Base-by-base conservation (phyloP, 2,888 invertebrate species). In the Petrophora chlorosata region DNA sequence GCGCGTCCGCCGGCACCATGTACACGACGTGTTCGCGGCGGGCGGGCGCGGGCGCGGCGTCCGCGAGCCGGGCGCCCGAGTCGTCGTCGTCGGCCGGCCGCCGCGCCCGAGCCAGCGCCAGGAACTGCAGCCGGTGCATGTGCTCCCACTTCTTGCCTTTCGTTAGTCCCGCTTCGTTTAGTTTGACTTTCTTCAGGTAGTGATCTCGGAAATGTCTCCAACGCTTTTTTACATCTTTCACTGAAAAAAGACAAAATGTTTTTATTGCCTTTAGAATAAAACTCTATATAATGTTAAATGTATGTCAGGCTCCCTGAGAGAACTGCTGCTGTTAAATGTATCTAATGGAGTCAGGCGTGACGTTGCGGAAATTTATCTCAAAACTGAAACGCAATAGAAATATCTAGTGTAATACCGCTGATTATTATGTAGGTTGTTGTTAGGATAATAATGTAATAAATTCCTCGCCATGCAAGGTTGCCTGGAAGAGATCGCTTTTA, bases 161-260 rank as follows among this genome's bases (percentile, higher is more conserved):
- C 12, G 25, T 32, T 8, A 30, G 30, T 4, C 53, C 43, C 15
- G 29, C 26, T 8, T 17, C 40, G 12, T 34, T 35, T 5, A 33
- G 26, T 5, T 35, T 34, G 3, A 45, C 33, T 7, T 53, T 59
- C 41, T 49, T 51, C 15, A 51, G 32, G 36, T 33, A 59, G 25
- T 56, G 53, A 23, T 53, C 52, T 0, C 56, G 45, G 35, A 53
- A 50, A 9, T 56, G 53, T 9, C 56, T 45, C 56, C 59, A 51
- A 3, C 56, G 56, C 25, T 44, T 45, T 15, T 59, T 56, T 2
- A 49, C 36, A 9, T 47, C 46, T 35, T 17, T 10, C 25, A 52
- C 57, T 58, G 22, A 14, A n/a, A n/a, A n/a, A n/a, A n/a, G n/a
- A n/a, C n/a, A n/a, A n/a, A n/a, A n/a, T n/a, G n/a, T n/a, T n/a